Evolutionary conservation across 2,113 vertebrate genomes (phyloP).

Genomic region (Verasper variegatus): DNA sequence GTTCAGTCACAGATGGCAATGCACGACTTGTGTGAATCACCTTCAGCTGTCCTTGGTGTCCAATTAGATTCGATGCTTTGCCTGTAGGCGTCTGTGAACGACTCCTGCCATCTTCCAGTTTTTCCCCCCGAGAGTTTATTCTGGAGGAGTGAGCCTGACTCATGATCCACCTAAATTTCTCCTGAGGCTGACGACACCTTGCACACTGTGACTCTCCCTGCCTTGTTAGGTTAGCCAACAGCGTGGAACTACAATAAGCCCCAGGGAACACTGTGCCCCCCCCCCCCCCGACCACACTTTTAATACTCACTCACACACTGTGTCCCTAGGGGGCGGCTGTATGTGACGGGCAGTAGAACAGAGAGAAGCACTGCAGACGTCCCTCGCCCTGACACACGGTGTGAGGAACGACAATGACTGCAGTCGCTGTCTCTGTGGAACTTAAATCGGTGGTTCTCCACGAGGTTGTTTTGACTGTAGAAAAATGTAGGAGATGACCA

Average conservation of each 20-base stretch:
- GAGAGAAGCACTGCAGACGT: too few species aligned
- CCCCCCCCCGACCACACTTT: neutral
- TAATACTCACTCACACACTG: conserved; percentile 17
- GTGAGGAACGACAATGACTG: neutral
- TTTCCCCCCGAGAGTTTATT: conserved; percentile 5
- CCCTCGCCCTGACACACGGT: too few species aligned
- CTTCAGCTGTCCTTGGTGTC: conserved; percentile 44
- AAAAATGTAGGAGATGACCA: too few species aligned
- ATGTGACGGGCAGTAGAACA: conserved; percentile 37
- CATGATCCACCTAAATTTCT: conserved; percentile 50
- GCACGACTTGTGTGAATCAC: conserved; percentile 8
- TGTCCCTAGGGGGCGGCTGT: conserved; percentile 12
- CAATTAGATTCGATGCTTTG: conserved; percentile 47
- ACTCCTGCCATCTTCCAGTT: conserved; percentile 9
- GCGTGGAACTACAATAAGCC: conserved; percentile 33
- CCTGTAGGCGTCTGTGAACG: conserved; percentile 1
- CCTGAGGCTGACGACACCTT: conserved; percentile 17
- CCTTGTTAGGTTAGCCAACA: conserved; percentile 51
- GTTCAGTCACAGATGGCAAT: too few species aligned
- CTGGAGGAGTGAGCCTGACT: conserved; percentile 37
- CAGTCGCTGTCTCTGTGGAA: conserved; percentile 1
- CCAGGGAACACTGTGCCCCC: conserved; percentile 5
- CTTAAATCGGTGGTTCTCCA: conserved; percentile 3
- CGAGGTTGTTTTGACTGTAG: neutral
- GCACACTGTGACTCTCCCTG: conserved; percentile 29